Evolutionary conservation across 2,113 vertebrate genomes (phyloP), one percentile per base, ranked within the genome.

Genomic region (Callospermophilus lateralis): DNA sequence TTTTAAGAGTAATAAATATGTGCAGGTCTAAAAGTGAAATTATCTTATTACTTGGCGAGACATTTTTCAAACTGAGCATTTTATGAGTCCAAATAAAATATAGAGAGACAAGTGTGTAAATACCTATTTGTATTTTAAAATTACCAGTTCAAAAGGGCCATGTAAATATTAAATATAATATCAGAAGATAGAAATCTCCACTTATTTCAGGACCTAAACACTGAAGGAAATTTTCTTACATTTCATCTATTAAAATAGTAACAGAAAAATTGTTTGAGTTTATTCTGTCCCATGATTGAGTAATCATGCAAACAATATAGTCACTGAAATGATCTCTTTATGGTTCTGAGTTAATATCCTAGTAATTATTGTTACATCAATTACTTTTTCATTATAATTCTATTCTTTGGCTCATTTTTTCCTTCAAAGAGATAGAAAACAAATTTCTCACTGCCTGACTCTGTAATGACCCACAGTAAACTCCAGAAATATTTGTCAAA

Each of bases 361-460:
- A 51, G 92, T 97, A 95, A 96, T 97, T 97, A 96, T 74, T 97
- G 80, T 86, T 84, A 61, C 37, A 95, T 7, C 58, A 90, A 51
- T 76, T 97, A 98, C 68, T 91, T 92, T 79, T 53, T 93, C 2
- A 93, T 1, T 68, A 6, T 67, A 53, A 74, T 88, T 94, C 37
- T 92, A 48, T 53, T 76, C 32, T 76, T 20, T 22, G 63, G 67
- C 34, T 42, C 42, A 22, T 65, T 90, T 73, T 88, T 93, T 73
- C 48, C 12, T 89, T 96, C 55, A 53, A 80, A 95, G 76, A 73
- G 70, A 24, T 84, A 2, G 88, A 95, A 96, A 96, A 96, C 90
- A 4, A 85, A 95, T 97, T 92, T 96, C 45, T 84, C 39, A 39
- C 58, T 92, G 48, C 28, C 32, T 95, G 84, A 22, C n/a, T 68